A percentile compares a stretch with the other conserved stretches of the same genome.
Evolutionary conservation across 2,888 invertebrate genomes (phyloP).

Genomic region (Troglohyphantes excavatus): DNA sequence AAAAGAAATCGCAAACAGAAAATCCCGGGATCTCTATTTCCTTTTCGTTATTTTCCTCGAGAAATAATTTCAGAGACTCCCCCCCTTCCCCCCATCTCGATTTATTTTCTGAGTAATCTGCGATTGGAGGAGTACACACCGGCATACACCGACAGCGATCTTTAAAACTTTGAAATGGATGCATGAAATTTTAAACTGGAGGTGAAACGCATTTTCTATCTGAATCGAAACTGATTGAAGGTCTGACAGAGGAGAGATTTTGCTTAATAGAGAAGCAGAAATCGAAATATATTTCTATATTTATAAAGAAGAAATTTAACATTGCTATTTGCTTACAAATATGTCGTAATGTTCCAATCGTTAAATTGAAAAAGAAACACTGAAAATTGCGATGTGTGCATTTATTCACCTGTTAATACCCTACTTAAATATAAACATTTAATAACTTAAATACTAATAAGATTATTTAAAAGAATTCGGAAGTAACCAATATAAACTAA

Average conservation of each 20-base stretch:
- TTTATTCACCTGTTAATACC: no score
- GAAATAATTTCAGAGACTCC: slow-evolving; percentile 29
- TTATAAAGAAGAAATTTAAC: no score
- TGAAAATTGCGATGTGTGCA: no score
- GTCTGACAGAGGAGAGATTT: no score
- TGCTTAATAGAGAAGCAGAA: background rate
- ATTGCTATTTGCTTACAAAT: no score
- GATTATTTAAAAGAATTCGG: no score
- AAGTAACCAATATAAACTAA: no score
- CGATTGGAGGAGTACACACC: background rate
- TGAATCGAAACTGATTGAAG: slow-evolving; percentile 4
- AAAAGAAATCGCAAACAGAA: slow-evolving; percentile 46
- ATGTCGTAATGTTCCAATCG: no score
- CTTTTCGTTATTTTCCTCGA: slow-evolving; percentile 37
- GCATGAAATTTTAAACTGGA: slow-evolving; percentile 47
- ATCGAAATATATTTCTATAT: background rate
- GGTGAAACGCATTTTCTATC: background rate
- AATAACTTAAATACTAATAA: no score
- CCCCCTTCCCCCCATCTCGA: slow-evolving; percentile 19
- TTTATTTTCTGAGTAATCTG: slow-evolving; percentile 31
- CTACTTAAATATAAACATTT: no score
- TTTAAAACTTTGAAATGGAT: slow-evolving; percentile 32
- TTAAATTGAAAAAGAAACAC: no score
- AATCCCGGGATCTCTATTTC: slow-evolving; percentile 48
- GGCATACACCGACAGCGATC: slow-evolving; percentile 1